Evolutionary conservation across 1,140 invertebrate genomes (phyloP).

Genomic region (Cepaea nemoralis): DNA sequence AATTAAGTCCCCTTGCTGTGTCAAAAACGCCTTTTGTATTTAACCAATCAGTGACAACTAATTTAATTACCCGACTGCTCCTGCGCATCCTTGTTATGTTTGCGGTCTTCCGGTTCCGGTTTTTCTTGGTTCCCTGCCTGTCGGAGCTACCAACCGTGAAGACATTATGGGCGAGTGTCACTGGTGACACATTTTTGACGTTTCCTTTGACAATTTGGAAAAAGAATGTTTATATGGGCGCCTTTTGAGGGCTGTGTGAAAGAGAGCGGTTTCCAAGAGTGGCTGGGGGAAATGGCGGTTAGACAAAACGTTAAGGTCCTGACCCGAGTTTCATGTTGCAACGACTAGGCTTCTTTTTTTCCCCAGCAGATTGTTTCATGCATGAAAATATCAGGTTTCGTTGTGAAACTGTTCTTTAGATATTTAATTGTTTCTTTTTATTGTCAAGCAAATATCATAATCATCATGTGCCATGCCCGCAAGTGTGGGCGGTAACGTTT

Average conservation of each 20-base stretch:
- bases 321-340: too few relatives aligned
- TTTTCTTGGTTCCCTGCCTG: not conserved
- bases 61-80: conserved; percentile 1
- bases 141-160: not conserved
- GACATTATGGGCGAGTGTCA: not conserved
- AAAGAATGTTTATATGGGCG: not conserved
- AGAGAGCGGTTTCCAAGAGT: not conserved
- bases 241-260: not conserved
- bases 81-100: conserved; percentile 1
- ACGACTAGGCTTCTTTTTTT: too few relatives aligned
- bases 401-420: too few relatives aligned
- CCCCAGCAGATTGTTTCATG: too few relatives aligned
- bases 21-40: not conserved
- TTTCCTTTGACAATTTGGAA: not conserved
- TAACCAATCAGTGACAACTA: not conserved
- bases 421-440: too few relatives aligned
- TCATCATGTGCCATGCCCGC: too few relatives aligned
- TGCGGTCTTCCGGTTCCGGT: not conserved
- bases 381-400: too few relatives aligned
- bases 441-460: too few relatives aligned
- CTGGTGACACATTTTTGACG: not conserved
- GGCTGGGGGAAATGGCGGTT: not conserved
- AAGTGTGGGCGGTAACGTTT: too few relatives aligned
- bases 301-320: too few relatives aligned
- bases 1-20: not conserved